Evolutionary conservation across 2,113 vertebrate genomes (phyloP).

Genomic region (Dicerorhinus sumatrensis): DNA sequence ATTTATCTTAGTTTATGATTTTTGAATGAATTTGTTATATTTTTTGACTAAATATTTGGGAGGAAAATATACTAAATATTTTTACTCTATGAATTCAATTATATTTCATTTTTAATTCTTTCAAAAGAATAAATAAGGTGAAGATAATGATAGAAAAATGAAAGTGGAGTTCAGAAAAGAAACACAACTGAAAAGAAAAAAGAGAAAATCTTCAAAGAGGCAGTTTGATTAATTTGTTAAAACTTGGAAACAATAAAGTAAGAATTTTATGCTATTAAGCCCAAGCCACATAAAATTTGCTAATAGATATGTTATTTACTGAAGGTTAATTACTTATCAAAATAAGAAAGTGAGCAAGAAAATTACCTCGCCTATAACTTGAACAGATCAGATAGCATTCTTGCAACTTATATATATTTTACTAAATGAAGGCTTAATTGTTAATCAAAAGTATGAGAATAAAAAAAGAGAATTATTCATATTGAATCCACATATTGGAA

Average conservation of each 20-base stretch:
- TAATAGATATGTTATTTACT: background rate
- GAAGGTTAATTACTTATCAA: background rate
- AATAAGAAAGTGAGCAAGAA: background rate
- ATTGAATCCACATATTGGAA: background rate
- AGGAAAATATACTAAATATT: background rate
- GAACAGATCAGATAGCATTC: background rate
- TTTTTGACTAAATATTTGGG: background rate
- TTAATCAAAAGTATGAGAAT: background rate
- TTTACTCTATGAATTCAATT: background rate
- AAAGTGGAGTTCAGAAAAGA: background rate
- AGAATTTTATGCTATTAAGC: background rate
- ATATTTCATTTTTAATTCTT: background rate
- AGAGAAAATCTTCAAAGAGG: background rate
- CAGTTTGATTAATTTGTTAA: constrained; percentile 4
- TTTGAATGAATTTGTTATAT: background rate
- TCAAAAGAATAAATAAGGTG: background rate
- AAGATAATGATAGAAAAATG: background rate
- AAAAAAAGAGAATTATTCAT: background rate
- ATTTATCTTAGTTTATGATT: background rate
- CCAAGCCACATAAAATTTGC: background rate
- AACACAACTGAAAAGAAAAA: background rate
- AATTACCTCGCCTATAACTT: background rate
- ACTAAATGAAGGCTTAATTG: background rate
- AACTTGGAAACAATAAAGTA: background rate
- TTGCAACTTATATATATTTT: background rate